These are phyloP conservation scores for Punctoribates punctum DNA, from an alignment of 2,888 invertebrate genomes.

Conservation along the genomic window DNA sequence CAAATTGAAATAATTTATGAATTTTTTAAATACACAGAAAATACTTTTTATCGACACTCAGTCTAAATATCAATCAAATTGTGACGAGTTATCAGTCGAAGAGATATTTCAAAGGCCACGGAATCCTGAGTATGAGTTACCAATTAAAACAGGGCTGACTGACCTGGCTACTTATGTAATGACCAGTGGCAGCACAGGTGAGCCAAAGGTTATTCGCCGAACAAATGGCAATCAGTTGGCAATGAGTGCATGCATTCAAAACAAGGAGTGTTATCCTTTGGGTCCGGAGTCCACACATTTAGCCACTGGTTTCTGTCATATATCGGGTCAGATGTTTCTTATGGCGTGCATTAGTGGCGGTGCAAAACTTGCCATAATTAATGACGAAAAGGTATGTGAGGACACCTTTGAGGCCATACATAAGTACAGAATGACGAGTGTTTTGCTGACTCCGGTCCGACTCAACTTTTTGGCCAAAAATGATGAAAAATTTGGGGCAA, in stretches of 20 bases:
- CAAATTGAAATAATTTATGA: too few species aligned
- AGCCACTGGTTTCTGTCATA: background rate
- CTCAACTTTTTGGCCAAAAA: background rate
- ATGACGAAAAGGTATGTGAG: background rate
- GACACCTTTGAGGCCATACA: background rate
- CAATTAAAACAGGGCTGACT: background rate
- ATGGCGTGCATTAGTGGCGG: background rate
- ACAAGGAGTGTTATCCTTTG: background rate
- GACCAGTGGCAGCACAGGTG: background rate
- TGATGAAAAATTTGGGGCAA: background rate
- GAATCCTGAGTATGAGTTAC: background rate
- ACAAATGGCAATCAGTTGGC: background rate
- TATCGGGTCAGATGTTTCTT: background rate
- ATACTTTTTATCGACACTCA: too few species aligned
- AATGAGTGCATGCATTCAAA: background rate
- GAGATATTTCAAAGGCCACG: background rate
- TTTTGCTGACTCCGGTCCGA: background rate
- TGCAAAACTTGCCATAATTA: background rate
- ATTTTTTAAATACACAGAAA: too few species aligned
- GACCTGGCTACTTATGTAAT: background rate
- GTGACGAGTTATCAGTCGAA: too few species aligned
- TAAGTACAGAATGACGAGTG: background rate
- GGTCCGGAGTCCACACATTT: background rate
- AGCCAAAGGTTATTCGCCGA: background rate
- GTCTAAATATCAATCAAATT: too few species aligned